Evolutionary conservation across 1,140 invertebrate species (phyloP).

Genomic region (Achatina immaculata): DNA sequence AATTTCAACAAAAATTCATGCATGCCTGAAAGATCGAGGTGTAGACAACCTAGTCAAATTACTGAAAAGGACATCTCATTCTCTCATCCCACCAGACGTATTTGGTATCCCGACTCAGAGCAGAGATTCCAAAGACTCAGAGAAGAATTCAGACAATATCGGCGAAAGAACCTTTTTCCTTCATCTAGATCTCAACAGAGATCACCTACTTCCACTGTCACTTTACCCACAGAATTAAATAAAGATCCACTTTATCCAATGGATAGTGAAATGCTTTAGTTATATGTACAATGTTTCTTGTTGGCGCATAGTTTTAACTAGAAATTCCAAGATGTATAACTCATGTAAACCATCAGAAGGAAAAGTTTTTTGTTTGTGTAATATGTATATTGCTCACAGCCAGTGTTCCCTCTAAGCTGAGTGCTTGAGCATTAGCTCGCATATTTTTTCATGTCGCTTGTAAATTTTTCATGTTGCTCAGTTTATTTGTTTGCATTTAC

Average conservation of each 20-base stretch:
- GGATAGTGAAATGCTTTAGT: slow-evolving; percentile 67
- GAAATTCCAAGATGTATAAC: no score
- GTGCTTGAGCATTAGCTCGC: no score
- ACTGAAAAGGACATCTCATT: background rate
- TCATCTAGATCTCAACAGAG: background rate
- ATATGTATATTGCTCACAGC: no score
- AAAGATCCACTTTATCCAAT: slow-evolving; percentile 48
- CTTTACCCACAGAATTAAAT: slow-evolving; percentile 29
- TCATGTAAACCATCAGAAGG: no score
- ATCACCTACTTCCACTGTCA: slow-evolving; percentile 13
- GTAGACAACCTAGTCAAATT: background rate
- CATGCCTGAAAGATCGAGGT: background rate
- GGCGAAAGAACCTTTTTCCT: slow-evolving; percentile 76
- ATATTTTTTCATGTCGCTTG: no score
- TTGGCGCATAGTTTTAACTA: no score
- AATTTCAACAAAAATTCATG: no score
- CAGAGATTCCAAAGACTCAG: slow-evolving; percentile 93
- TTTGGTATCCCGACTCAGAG: slow-evolving; percentile 68
- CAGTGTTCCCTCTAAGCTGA: no score
- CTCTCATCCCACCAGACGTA: slow-evolving; percentile 53
- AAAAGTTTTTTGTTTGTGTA: no score
- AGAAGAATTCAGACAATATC: slow-evolving; percentile 93
- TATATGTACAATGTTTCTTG: no score
- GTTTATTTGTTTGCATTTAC: no score
- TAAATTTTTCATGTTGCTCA: no score